Evolutionary conservation across 2,113 vertebrate genomes (phyloP).

Genomic region (Gorsachius goisagi): DNA sequence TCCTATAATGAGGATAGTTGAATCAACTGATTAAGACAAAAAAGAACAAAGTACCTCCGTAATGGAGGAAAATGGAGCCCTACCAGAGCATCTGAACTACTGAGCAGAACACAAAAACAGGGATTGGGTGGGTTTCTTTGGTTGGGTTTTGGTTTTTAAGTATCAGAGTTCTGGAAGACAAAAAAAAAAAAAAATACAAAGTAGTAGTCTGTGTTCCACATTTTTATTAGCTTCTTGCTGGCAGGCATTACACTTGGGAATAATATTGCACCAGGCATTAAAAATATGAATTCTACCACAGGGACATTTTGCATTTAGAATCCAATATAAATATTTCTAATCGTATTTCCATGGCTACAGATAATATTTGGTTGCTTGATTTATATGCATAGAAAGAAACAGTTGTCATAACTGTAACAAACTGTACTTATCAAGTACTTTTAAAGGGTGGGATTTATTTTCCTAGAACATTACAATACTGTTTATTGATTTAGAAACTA

Average conservation of each 20-base stretch:
- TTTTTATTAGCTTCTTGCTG: constrained; percentile 77
- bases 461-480: constrained; percentile 71
- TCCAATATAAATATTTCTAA: constrained; percentile 81
- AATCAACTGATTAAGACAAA: not conserved
- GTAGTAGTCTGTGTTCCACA: constrained; percentile 60
- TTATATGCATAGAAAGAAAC: constrained; percentile 83
- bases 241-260: constrained; percentile 79
- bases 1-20: not conserved
- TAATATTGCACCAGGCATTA: constrained; percentile 78
- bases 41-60: not conserved
- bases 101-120: not conserved
- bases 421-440: constrained; percentile 76
- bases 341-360: constrained; percentile 78
- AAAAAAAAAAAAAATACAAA: constrained; percentile 1
- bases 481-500: constrained; percentile 68
- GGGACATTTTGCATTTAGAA: constrained; percentile 75
- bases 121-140: not conserved
- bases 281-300: constrained; percentile 76
- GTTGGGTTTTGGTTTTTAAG: not conserved
- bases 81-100: not conserved
- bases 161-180: not conserved
- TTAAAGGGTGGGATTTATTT: constrained; percentile 66
- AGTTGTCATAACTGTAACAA: constrained; percentile 76
- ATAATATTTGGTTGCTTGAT: constrained; percentile 81
- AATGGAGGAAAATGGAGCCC: not conserved